These are phyloP conservation scores for Callipepla californica DNA, from an alignment of 2,113 vertebrate species.

Conservation along the genomic window DNA sequence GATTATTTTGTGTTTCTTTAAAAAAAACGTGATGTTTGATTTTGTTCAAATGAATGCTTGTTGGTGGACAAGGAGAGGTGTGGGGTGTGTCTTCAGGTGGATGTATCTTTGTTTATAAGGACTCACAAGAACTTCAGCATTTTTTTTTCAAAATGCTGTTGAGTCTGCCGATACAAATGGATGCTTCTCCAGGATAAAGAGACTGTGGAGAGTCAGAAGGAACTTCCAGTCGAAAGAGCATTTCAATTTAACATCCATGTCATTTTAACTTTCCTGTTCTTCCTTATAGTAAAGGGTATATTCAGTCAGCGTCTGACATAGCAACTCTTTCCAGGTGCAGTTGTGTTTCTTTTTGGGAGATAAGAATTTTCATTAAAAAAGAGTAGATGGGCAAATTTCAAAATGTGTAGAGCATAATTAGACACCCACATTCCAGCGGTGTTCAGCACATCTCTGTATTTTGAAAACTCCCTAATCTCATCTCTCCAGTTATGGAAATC, in stretches of 20 bases:
- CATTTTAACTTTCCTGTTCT: neutral
- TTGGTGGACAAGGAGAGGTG: neutral
- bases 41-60: neutral
- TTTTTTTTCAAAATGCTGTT: slow-evolving; percentile 22
- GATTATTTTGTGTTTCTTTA: neutral
- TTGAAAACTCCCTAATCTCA: neutral
- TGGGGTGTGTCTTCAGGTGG: neutral
- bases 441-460: neutral
- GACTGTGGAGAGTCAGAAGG: neutral
- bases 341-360: neutral
- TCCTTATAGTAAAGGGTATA: neutral
- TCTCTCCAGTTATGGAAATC: neutral
- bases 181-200: neutral
- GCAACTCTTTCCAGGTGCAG: neutral
- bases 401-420: neutral
- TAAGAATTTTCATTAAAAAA: neutral
- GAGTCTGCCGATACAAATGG: neutral
- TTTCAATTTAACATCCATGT: neutral
- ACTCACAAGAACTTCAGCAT: neutral
- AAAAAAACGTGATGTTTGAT: neutral
- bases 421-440: neutral
- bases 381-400: neutral
- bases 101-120: neutral
- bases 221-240: neutral
- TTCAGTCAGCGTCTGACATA: neutral